These are phyloP conservation scores for Phylloscopus trochilus DNA, from an alignment of 2,113 vertebrate species.

Conservation along the genomic window DNA sequence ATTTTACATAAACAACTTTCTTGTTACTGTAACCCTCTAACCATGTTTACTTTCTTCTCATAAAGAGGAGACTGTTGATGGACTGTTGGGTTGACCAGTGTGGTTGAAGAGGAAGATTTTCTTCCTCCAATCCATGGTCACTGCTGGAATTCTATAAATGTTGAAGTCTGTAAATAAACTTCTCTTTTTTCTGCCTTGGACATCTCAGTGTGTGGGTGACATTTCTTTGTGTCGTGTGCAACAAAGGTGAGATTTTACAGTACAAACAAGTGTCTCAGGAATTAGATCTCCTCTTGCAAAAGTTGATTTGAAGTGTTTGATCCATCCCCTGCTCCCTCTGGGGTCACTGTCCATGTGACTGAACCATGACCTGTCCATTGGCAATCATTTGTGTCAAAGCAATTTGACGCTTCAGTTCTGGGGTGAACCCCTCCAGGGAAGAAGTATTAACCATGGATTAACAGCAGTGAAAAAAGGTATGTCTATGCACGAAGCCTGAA, in stretches of 20 bases:
- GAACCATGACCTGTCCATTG: neutral
- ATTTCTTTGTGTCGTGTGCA: no score
- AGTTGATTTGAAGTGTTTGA: neutral
- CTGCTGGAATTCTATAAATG: no score
- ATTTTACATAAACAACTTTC: no score
- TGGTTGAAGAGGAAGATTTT: no score
- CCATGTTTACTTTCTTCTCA: no score
- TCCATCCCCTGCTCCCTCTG: accelerated
- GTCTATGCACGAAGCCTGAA: neutral
- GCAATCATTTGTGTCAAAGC: neutral
- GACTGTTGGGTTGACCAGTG: no score
- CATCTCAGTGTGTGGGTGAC: no score
- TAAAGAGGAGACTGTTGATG: no score
- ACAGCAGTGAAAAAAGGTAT: neutral
- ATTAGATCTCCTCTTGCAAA: neutral
- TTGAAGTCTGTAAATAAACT: no score
- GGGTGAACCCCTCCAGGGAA: neutral
- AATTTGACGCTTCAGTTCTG: neutral
- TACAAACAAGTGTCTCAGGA: neutral
- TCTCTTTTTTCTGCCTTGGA: no score
- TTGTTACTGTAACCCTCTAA: no score
- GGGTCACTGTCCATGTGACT: neutral
- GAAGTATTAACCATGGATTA: neutral
- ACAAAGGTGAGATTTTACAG: neutral
- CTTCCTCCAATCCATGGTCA: no score